phyloP scores from a whole-genome alignment of 2,888 invertebrate genomes.

The Pilophorus perplexus region DNA sequence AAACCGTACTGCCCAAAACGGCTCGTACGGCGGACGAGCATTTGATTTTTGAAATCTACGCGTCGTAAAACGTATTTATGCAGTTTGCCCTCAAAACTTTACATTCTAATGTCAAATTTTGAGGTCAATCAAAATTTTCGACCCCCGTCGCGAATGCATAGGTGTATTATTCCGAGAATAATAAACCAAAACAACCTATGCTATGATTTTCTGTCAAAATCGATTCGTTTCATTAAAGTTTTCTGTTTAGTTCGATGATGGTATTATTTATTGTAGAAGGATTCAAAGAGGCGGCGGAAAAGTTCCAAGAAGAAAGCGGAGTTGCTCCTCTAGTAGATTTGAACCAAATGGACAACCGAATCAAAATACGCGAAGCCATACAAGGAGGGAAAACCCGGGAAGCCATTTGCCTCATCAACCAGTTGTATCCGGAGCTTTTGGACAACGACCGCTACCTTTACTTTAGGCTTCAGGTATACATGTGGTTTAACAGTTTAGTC shows the following conservation, averaged over 20 bases:
- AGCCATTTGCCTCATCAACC: constrained; percentile 90
- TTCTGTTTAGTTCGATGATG: no score
- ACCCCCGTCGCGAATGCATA: no score
- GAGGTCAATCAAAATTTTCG: no score
- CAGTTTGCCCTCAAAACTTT: neutral
- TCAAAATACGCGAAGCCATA: constrained; percentile 89
- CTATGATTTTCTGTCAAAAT: neutral
- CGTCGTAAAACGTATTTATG: no score
- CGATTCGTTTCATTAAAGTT: neutral
- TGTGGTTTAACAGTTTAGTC: neutral
- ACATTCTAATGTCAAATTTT: neutral
- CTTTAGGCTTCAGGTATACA: constrained; percentile 90
- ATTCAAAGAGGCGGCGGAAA: constrained; percentile 94
- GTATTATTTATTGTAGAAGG: constrained; percentile 68
- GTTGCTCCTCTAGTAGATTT: constrained; percentile 73
- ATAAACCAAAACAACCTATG: no score
- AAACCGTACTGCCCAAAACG: no score
- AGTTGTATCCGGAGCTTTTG: constrained; percentile 88
- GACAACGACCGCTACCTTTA: constrained; percentile 94
- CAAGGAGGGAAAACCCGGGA: constrained; percentile 89
- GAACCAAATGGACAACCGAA: constrained; percentile 85
- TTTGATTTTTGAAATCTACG: no score
- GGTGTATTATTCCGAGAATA: no score
- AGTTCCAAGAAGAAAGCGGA: constrained; percentile 93
- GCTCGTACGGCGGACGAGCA: no score